Base-by-base conservation (phyloP, 1,140 invertebrate genomes). In the Apis laboriosa region DNA sequence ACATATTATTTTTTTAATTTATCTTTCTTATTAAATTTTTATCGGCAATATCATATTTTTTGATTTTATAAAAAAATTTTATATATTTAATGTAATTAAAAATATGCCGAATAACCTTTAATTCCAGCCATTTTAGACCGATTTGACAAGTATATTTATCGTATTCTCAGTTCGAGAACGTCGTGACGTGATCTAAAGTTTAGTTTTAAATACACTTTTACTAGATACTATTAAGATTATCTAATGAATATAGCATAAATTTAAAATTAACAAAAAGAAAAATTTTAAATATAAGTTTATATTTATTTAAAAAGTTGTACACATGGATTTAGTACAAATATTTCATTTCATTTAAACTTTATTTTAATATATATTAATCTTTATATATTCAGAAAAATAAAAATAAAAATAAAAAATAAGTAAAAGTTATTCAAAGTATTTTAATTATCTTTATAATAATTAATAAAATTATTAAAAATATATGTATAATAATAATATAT, bases 111-210 rank as follows among this genome's bases (percentile, higher is more conserved):
- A 89, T 90, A 90, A 93, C 92, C 93, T 94, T 94, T 94, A 86
- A 94, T 93, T 84, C 92, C 93, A 78, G 93, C 93, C 93, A 94
- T 94, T 79, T 87, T 84, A 83, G 80, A 87, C 89, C 84, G 80
- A 87, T 85, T 90, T 90, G 86, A 89, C 80, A 91, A 63, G 60
- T 87, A 73, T 88, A 86, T 86, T 86, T 86, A 85, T 88, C 49
- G 83, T 82, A 72, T 70, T 80, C 73, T 74, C 80, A 77, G 78
- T 88, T 55, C 60, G 49, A 79, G 56, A 75, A 51, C 64, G 56
- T 71, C 55, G 83, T 87, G 79, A 88, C 83, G 86, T 83, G 83
- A 51, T 34, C 24, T 79, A 79, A 78, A 87, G 74, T 12, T 7
- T 58, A 11, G 34, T 43, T 43, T 43, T 7, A 43, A 43, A 51